phyloP scores from a whole-genome alignment of 2,113 vertebrate species.

The Poeciliopsis turrubarensis region DNA sequence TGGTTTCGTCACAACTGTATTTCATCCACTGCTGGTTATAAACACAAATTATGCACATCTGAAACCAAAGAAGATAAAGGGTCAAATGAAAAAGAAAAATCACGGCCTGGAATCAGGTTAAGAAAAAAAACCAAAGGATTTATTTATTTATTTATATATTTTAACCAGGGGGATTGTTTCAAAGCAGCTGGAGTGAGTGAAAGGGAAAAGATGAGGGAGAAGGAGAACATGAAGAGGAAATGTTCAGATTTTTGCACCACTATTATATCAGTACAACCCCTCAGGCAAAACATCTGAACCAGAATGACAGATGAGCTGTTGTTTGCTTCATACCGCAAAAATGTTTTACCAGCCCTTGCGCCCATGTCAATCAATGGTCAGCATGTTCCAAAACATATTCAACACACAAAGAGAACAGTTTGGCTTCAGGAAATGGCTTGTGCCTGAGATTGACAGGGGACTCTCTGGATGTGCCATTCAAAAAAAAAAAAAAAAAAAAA shows the following conservation, averaged over 20 bases:
- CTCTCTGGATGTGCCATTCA: conserved; percentile 71
- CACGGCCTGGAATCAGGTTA: neutral
- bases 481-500: neutral
- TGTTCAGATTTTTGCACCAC: conserved; percentile 58
- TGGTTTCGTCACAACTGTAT: neutral
- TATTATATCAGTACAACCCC: conserved; percentile 72
- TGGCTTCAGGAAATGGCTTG: conserved; percentile 81
- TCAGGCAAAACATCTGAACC: conserved; percentile 80
- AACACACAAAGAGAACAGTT: conserved; percentile 83
- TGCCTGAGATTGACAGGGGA: conserved; percentile 63
- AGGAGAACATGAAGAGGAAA: conserved; percentile 35
- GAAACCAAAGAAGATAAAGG: neutral
- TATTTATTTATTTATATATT: neutral
- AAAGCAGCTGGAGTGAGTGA: neutral
- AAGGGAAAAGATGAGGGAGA: conserved; percentile 2
- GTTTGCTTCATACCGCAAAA: conserved; percentile 79
- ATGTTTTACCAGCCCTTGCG: conserved; percentile 84
- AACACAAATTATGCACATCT: neutral
- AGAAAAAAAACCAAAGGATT: conserved; percentile 1
- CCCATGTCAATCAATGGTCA: conserved; percentile 83
- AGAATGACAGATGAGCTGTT: conserved; percentile 81
- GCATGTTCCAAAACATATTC: conserved; percentile 86
- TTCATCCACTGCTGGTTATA: neutral
- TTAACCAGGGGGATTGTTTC: conserved; percentile 1
- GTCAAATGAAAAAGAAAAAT: neutral